Evolutionary conservation across 2,113 vertebrate genomes (phyloP).

Genomic region (Tachuris rubrigastra): DNA sequence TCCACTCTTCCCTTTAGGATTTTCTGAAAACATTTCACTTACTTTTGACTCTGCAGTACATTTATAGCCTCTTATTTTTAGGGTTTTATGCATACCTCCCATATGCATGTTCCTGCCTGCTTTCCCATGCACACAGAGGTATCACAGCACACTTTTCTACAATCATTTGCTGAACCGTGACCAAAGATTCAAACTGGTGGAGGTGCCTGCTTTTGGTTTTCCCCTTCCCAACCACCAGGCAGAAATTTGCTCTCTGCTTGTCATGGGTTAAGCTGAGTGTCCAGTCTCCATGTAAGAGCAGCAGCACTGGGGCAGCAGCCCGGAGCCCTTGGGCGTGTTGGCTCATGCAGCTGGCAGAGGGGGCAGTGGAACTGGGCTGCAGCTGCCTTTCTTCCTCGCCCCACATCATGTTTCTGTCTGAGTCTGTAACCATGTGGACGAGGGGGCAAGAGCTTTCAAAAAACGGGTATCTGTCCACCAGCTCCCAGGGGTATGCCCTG

Average conservation of each 20-base stretch:
- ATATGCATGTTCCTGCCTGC: background rate
- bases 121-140: background rate
- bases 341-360: background rate
- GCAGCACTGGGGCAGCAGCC: background rate
- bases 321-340: background rate
- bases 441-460: background rate
- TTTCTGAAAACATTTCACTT: conserved; percentile 43
- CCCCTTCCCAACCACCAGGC: background rate
- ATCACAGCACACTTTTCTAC: background rate
- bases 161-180: fast-evolving
- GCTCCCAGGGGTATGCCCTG: background rate
- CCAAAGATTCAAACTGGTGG: background rate
- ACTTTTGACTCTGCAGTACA: background rate
- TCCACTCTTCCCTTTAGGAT: conserved; percentile 15
- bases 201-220: background rate
- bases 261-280: background rate
- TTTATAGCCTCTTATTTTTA: conserved; percentile 19
- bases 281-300: background rate
- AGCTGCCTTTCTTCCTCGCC: background rate
- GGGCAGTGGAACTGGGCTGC: background rate
- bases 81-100: background rate
- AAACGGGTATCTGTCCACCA: background rate
- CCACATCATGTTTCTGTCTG: background rate
- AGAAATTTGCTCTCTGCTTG: background rate
- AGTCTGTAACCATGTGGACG: background rate